phyloP scores from a whole-genome alignment of 2,888 invertebrate species.

The Axea sp. region DNA sequence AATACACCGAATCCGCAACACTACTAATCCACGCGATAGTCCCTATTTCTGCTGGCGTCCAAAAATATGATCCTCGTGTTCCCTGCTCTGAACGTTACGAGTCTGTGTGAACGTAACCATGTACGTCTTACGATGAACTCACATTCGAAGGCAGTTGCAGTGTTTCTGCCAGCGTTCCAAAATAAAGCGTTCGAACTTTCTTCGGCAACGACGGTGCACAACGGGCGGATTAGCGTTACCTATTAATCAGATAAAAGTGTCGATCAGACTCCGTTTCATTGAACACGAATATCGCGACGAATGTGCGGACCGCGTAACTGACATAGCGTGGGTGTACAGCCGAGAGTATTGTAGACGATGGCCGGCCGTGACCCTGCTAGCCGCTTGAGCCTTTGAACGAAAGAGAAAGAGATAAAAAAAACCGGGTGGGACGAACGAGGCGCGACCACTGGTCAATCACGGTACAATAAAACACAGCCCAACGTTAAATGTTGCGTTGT shows the following conservation, averaged over 20 bases:
- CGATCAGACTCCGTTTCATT: no score
- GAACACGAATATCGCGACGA: no score
- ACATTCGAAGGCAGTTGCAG: constrained; percentile 23
- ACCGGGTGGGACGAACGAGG: constrained; percentile 51
- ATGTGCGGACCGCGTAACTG: constrained; percentile 67
- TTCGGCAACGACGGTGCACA: no score
- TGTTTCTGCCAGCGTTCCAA: constrained; percentile 42
- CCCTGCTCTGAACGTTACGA: constrained; percentile 38
- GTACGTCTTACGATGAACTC: constrained; percentile 47
- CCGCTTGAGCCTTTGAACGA: constrained; percentile 67
- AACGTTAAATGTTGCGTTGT: constrained; percentile 32
- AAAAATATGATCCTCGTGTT: constrained; percentile 57
- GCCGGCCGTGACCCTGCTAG: constrained; percentile 79
- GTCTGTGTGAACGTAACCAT: constrained; percentile 49
- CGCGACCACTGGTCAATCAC: constrained; percentile 69
- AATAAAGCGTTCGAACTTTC: no score
- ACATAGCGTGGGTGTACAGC: constrained; percentile 71
- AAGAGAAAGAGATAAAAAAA: constrained; percentile 59
- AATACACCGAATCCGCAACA: constrained; percentile 43
- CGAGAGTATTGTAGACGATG: constrained; percentile 76
- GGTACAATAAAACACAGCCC: constrained; percentile 66
- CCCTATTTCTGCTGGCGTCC: constrained; percentile 56
- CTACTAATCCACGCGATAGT: constrained; percentile 26
- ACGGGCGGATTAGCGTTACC: no score
- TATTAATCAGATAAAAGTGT: no score